Evolutionary conservation across 2,797 vertebrate genomes (phyloP).

Genomic region (Danio aesculapii): DNA sequence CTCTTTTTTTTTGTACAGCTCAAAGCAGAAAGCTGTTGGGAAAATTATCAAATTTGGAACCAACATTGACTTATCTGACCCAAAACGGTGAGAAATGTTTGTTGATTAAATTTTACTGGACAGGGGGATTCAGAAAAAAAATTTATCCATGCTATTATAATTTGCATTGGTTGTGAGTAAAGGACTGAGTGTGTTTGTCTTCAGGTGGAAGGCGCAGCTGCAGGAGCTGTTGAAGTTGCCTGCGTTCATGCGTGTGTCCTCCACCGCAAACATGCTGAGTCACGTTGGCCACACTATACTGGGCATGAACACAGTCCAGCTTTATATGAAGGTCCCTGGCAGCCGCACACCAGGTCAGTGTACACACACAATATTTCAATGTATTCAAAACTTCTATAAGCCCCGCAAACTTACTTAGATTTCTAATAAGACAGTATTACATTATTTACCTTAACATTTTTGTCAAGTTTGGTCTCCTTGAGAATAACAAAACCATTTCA

Average conservation of each 20-base stretch:
- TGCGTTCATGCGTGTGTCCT: constrained; percentile 86
- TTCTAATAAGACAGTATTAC: neutral
- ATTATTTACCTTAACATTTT: neutral
- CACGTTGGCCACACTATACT: constrained; percentile 87
- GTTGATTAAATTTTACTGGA: neutral
- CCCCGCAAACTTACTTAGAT: neutral
- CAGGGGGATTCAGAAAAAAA: neutral
- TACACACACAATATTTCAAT: neutral
- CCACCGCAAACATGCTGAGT: constrained; percentile 86
- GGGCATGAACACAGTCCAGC: constrained; percentile 88
- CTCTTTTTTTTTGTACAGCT: constrained; percentile 65
- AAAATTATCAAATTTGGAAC: constrained; percentile 96
- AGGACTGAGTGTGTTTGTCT: neutral
- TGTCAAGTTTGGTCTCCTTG: neutral
- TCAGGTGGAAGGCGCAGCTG: constrained; percentile 86
- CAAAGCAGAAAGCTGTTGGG: constrained; percentile 83
- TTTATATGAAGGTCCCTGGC: constrained; percentile 88
- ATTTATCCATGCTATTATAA: neutral
- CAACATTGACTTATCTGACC: constrained; percentile 94
- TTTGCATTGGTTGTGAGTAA: neutral
- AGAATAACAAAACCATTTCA: neutral
- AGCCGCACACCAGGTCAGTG: constrained; percentile 83
- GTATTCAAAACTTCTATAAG: neutral
- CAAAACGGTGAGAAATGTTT: constrained; percentile 82
- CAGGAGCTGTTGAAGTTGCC: constrained; percentile 87